Evolutionary conservation across 2,113 vertebrate genomes (phyloP), one percentile per base, ranked within the genome.

Genomic region (Numida meleagris): DNA sequence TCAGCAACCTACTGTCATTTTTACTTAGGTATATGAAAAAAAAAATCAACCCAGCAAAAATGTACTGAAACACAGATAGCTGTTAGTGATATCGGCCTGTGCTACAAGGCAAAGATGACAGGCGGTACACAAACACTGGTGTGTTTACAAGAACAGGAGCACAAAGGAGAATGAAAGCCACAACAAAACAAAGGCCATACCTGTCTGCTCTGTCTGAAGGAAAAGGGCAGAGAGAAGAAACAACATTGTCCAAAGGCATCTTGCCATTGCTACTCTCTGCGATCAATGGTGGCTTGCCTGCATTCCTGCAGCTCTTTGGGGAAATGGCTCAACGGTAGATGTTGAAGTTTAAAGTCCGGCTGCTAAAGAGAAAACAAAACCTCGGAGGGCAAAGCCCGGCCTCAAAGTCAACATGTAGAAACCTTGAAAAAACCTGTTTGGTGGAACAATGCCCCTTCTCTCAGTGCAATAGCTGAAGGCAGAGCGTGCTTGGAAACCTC

Each of bases 321-420:
- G n/a, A 88, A 92, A 82, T 48, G 24, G 63, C 68, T 82, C 10
- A 90, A 43, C 8, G 29, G 57, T 51, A 48, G 67, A 55, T 59
- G 83, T 73, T 81, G 71, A 93, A 75, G 96, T 95, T 96, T 96
- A 97, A 97, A 98, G 97, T 97, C 94, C 97, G 95, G 33, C n/a
- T 86, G 76, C 43, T 76, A 40, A 45, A 61, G 85, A 78, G 72
- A 88, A 95, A 93, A 96, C 94, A 95, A 93, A 96, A 59, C 42
- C 12, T 65, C 61, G 40, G 34, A 82, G 79, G 61, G 77, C 89
- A 94, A 89, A 87, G 58, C 68, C 40, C 63, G n/a, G 2, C 48
- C n/a, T 67, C 71, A 79, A 18, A 53, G 92, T 96, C 91, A 96
- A 94, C 78, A 96, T 19, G 14, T 5, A n/a, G 31, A 3, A 72